phyloP scores from a whole-genome alignment of 2,113 vertebrate genomes.

The Calyptommatus sinebrachiatus region DNA sequence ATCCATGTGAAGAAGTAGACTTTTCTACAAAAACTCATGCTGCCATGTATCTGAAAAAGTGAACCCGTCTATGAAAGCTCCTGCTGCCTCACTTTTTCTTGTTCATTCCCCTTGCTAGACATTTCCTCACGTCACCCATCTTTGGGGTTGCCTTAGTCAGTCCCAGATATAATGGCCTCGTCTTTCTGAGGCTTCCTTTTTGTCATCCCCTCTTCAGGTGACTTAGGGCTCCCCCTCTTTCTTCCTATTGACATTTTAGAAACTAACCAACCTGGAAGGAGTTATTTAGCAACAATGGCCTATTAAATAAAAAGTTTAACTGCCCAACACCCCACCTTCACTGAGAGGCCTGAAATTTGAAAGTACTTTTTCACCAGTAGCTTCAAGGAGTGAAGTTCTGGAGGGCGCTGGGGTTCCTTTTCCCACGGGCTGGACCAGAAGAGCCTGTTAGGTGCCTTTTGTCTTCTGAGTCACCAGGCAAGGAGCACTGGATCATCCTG shows the following conservation, averaged over 20 bases:
- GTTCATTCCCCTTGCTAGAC: no score
- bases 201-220: neutral
- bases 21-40: no score
- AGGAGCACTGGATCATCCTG: neutral
- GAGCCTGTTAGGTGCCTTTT: neutral
- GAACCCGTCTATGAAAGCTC: no score
- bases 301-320: constrained; percentile 70
- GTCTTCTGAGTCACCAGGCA: neutral
- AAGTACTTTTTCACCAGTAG: constrained; percentile 25
- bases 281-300: constrained; percentile 63
- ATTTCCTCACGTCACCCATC: neutral
- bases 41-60: no score
- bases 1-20: no score
- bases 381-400: neutral
- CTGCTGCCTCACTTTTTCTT: no score
- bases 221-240: constrained; percentile 47
- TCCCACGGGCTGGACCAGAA: neutral
- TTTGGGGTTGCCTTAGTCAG: neutral
- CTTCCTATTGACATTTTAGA: constrained; percentile 58
- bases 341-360: constrained; percentile 54
- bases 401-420: neutral
- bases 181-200: neutral
- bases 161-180: constrained; percentile 27
- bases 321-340: constrained; percentile 56
- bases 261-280: constrained; percentile 68